A percentile compares a stretch with the other conserved stretches of the same genome.
Evolutionary conservation across 2,888 invertebrate species (phyloP).

Genomic region (Trachelus stipa): DNA sequence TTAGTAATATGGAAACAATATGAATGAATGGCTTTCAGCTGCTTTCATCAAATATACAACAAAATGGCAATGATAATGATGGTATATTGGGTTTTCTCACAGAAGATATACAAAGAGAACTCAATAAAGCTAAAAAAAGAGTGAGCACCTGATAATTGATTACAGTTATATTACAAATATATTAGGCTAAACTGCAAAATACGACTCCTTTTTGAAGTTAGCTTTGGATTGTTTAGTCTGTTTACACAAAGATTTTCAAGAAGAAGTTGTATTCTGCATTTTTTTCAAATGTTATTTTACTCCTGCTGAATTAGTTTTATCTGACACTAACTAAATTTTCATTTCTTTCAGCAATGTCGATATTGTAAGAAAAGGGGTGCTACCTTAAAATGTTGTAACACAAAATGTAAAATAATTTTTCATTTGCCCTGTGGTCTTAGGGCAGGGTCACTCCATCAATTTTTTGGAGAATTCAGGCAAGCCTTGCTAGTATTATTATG

Average conservation of each 20-base stretch:
- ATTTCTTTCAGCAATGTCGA: slow-evolving; percentile 72
- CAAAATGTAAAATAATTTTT: slow-evolving; percentile 76
- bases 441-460: slow-evolving; percentile 74
- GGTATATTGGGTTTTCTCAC: slow-evolving; percentile 81
- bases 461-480: slow-evolving; percentile 72
- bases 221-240: too few species aligned
- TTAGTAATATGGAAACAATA: neutral
- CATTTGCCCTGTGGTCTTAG: slow-evolving; percentile 81
- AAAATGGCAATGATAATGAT: slow-evolving; percentile 75
- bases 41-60: slow-evolving; percentile 77
- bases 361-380: slow-evolving; percentile 77
- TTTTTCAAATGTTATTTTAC: neutral
- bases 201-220: too few species aligned
- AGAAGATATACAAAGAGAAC: slow-evolving; percentile 77
- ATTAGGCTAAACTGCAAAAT: too few species aligned
- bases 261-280: too few species aligned
- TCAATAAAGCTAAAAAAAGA: slow-evolving; percentile 73
- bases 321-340: neutral
- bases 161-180: neutral
- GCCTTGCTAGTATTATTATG: slow-evolving; percentile 16
- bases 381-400: slow-evolving; percentile 78
- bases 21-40: slow-evolving; percentile 69
- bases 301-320: neutral
- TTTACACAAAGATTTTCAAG: too few species aligned
- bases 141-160: slow-evolving; percentile 62